Percentiles rank a stretch among this genome's conserved stretches.
phyloP scores from a whole-genome alignment of 1,140 invertebrate species.

The Ceratoteleas bidentatus region DNA sequence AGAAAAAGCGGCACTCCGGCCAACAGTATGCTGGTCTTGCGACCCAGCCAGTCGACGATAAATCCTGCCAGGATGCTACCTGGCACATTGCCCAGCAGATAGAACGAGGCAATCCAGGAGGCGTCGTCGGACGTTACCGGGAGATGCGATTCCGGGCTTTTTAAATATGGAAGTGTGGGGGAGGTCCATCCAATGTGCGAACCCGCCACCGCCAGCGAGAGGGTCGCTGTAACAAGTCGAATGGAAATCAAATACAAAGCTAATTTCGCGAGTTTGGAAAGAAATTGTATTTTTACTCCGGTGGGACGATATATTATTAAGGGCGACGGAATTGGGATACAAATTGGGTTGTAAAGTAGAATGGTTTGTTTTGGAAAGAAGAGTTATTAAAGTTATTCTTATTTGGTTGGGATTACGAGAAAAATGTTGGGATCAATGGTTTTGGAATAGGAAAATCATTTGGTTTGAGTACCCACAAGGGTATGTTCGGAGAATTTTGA shows the following conservation, averaged over 20 bases:
- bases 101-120: slow-evolving; percentile 82
- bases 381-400: no score
- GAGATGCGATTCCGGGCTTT: slow-evolving; percentile 72
- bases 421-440: no score
- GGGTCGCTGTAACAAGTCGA: slow-evolving; percentile 69
- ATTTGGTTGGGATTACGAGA: no score
- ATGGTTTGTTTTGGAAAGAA: neutral
- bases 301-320: neutral
- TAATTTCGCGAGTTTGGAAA: neutral
- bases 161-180: slow-evolving; percentile 79
- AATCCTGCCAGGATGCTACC: slow-evolving; percentile 81
- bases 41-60: slow-evolving; percentile 81
- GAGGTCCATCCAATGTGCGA: slow-evolving; percentile 82
- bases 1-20: no score
- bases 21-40: no score
- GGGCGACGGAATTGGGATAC: neutral
- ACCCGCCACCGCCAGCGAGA: slow-evolving; percentile 75
- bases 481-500: no score
- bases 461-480: no score
- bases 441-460: no score
- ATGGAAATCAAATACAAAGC: neutral
- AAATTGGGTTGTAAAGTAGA: neutral
- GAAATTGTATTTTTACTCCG: neutral
- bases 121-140: slow-evolving; percentile 77
- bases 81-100: slow-evolving; percentile 80